Conservation (phyloP, 2,113 vertebrate species). For the Isurus oxyrinchus region DNA sequence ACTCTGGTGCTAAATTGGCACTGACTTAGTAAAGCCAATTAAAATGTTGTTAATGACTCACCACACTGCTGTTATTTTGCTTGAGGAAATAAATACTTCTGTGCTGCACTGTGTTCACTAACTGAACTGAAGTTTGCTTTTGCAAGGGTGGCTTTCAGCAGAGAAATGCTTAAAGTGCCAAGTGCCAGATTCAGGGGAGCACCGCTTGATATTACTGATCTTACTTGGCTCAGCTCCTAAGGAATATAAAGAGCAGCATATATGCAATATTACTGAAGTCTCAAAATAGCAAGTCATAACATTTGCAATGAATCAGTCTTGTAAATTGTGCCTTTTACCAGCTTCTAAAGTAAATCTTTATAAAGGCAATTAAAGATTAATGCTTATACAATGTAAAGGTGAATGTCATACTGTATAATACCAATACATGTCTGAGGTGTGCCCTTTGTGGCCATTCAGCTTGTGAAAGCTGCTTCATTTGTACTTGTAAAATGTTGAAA, state of each 20-base stretch:
- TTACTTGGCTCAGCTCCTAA: neutral
- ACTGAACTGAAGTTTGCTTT: conserved; percentile 9
- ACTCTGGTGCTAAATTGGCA: conserved; percentile 25
- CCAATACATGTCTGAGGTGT: too few species aligned
- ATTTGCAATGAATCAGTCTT: neutral
- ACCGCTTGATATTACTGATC: neutral
- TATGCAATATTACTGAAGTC: neutral
- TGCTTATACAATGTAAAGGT: neutral
- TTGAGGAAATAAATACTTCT: conserved; percentile 11
- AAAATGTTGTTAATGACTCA: conserved; percentile 30
- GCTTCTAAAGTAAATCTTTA: neutral
- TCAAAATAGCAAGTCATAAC: neutral
- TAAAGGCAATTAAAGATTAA: neutral
- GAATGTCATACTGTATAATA: neutral
- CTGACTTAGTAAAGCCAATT: conserved; percentile 24
- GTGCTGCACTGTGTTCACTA: neutral
- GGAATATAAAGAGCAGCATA: neutral
- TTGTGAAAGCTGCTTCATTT: neutral
- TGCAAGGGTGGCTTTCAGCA: neutral
- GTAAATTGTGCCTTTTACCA: neutral
- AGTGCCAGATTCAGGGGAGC: neutral
- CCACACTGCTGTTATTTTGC: conserved; percentile 30
- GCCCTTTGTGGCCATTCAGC: neutral
- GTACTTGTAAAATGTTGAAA: neutral
- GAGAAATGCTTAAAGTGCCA: neutral